Evolutionary conservation across 1,140 invertebrate species (phyloP).

Genomic region (Gerris buenoi): DNA sequence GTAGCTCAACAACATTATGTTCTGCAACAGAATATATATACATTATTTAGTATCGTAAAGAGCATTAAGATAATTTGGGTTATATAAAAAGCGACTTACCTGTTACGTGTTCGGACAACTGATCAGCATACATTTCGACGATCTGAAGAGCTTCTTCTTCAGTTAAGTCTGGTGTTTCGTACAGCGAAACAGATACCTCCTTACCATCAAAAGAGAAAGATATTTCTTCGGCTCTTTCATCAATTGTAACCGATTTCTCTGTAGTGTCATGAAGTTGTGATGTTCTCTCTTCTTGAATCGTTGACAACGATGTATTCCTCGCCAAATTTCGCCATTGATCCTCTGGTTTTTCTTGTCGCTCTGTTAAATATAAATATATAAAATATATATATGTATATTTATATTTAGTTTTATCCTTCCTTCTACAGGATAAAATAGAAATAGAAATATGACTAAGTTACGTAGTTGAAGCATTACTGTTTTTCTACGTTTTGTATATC

Average conservation of each 20-base stretch:
- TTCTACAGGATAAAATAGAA: no score
- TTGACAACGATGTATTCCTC: constrained; percentile 65
- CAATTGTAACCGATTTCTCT: constrained; percentile 51
- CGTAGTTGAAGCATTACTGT: no score
- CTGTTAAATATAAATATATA: no score
- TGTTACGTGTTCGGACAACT: constrained; percentile 73
- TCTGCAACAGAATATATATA: constrained; percentile 33
- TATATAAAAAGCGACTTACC: constrained; percentile 29
- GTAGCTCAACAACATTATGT: constrained; percentile 73
- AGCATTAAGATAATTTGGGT: not conserved
- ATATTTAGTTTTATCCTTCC: no score
- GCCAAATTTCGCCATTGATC: not conserved
- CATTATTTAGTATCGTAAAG: not conserved
- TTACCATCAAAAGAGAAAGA: constrained; percentile 82
- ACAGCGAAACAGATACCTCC: constrained; percentile 76
- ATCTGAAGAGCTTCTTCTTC: constrained; percentile 81
- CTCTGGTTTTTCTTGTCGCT: not conserved
- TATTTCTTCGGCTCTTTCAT: constrained; percentile 66
- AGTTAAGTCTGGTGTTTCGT: constrained; percentile 79
- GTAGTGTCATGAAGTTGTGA: constrained; percentile 75
- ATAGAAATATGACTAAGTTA: no score
- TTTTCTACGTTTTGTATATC: no score
- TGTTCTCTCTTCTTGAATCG: constrained; percentile 76
- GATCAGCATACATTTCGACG: constrained; percentile 84
- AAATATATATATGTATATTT: no score